phyloP scores from a whole-genome alignment of 2,888 invertebrate genomes.

The Drosophila antonietae region DNA sequence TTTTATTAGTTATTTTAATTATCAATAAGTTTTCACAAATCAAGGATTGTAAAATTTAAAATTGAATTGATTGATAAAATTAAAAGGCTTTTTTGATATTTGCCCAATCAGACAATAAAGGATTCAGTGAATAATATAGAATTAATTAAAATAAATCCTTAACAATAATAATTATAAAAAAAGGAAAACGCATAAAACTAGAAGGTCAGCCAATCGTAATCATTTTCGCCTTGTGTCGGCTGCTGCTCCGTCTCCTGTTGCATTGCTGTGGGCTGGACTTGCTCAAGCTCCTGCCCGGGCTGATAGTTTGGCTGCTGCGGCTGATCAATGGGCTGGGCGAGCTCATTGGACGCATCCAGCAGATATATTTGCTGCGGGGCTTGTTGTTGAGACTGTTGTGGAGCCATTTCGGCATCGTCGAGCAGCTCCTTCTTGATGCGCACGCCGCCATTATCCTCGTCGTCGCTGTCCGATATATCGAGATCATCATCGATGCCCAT shows the following conservation, averaged over 20 bases:
- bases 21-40: background rate
- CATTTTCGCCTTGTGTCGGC: conserved; percentile 64
- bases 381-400: conserved; percentile 27
- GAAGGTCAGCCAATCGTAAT: conserved; percentile 80
- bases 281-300: conserved; percentile 31
- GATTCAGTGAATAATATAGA: background rate
- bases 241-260: conserved; percentile 43
- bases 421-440: conserved; percentile 71
- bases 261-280: conserved; percentile 39
- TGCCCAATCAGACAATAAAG: background rate
- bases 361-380: conserved; percentile 50
- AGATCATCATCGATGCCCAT: conserved; percentile 91
- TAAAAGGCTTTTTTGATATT: background rate
- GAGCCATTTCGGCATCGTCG: conserved; percentile 49
- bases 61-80: background rate
- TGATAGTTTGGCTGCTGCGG: conserved; percentile 37
- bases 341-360: conserved; percentile 59
- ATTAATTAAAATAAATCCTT: background rate
- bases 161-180: background rate
- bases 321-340: conserved; percentile 42
- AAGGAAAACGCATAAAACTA: conserved; percentile 29
- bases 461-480: conserved; percentile 92
- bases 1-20: too few species aligned
- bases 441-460: conserved; percentile 82
- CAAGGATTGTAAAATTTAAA: background rate